Base-by-base conservation (phyloP, 2,797 vertebrate genomes). In the Hipposideros larvatus region DNA sequence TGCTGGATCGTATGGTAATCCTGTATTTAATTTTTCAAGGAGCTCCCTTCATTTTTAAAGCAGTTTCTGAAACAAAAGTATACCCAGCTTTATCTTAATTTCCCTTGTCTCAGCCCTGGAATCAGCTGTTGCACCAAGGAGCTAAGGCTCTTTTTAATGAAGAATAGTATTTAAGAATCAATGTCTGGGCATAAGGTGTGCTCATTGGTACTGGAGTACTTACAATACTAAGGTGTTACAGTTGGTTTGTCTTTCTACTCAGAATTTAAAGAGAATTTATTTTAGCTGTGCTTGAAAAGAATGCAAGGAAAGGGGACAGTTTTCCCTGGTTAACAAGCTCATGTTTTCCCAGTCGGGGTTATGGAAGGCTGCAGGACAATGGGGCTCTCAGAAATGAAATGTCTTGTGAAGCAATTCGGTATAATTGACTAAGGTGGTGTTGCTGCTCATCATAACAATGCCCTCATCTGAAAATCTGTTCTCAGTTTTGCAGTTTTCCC, bases 381-480 rank as follows among this genome's bases (percentile, higher is more conserved):
- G 37, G 31, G n/a, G 1, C 91, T 90, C 61, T 75, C 5, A 85
- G 31, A 87, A 82, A 22, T 59, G 31, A 87, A 82, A 22, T 59
- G 65, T 77, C 57, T 83, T 46, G 4, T 70, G 70, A 86, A 89
- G 83, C 16, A 37, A 5, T 74, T 75, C 46, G 83, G 28, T 91
- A 16, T 78, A 75, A 55, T 31, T 91, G 84, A 91, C n/a, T 21
- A 65, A 53, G 14, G 22, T 95, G 53, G 1, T 55, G 2, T 31
- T 90, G 63, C n/a, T 84, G 15, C 80, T 83, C 7, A 43, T 93
- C 10, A 7, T 87, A 26, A 51, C 71, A 31, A 57, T 92, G 34
- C 24, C 24, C 89, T 97, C 78, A 80, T 75, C 34, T 80, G 88
- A 75, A 96, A 96, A 74, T 75, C 37, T 66, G 10, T 85, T 71